Evolutionary conservation across 2,888 invertebrate genomes (phyloP), one percentile per base, ranked within the genome.

Genomic region (Coecobrya sp.): DNA sequence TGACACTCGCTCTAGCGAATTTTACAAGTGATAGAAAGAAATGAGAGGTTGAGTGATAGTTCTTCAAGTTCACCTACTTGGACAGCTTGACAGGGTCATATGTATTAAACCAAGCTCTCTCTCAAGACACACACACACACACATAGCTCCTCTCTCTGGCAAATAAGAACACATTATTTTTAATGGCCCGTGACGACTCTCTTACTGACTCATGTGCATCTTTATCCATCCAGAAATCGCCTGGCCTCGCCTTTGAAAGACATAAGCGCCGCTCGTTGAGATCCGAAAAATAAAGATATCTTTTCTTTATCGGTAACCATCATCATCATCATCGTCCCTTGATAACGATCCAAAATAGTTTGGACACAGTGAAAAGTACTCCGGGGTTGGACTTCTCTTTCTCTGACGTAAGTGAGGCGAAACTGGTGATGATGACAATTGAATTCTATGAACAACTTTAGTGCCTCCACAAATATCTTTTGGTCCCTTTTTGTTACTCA

Each of bases 361-460:
- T 99, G 99, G 10, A 99, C 98, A 96, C 98, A 98, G 96, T 99
- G 99, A 96, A 99, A 99, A 95, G 98, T 97, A 93, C 98, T 97
- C n/a, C n/a, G n/a, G n/a, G n/a, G 4, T 98, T 97, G 22, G 98
- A 98, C 97, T 99, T 97, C 0, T n/a, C 99, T 99, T 96, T 99
- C 99, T 98, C 98, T 98, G 94, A 99, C 98, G 95, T 98, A 96
- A 96, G 98, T 98, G 94, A 99, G 97, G 96, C 98, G 97, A 95
- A 98, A 98, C 95, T 98, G 97, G 96, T 98, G 97, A 95, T 97
- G n/a, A n/a, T n/a, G 96, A 94, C 99, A 97, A 96, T 99, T 99
- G 96, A 99, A 99, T 96, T 99, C 98, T 98, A 99, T 99, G 96
- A 99, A 99, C 96, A 99, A 99, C 95, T 98, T 97, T 95, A 99